Evolutionary conservation across 2,888 invertebrate species (phyloP), one percentile per base, ranked within the genome.

Genomic region (Dysmachus trigonus): DNA sequence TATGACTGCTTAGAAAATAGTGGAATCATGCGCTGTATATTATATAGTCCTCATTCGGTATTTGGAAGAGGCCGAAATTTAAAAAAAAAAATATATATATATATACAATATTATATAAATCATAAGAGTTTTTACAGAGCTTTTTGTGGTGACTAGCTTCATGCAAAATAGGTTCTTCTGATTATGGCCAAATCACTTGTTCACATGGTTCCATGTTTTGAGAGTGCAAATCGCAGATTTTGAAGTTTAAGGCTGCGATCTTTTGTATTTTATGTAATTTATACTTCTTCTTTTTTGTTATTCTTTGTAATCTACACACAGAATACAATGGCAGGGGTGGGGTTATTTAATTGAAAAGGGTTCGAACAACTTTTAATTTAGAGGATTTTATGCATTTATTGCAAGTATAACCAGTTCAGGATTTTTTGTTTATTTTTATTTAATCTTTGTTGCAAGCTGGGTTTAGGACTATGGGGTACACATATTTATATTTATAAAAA

Each of bases 141-240:
- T 33, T 81, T 76, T 62, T 87, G 88, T 87, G 87, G 87, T 89
- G 81, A 86, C 51, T 53, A 74, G 88, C 87, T 74, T 87, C 95
- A 96, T 96, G 96, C 96, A 95, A 96, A 96, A 95, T 95, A 95
- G 95, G 94, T 51, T 94, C n/a, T 94, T 31, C n/a, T 47, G 47
- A 94, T 77, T 22, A 33, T 77, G 85, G 85, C 41, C 76, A 47
- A 85, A 53, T 53, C 74, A 85, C 91, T 90, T 87, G 95, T 94
- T 95, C 95, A 95, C 95, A 95, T 95, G 95, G 95, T 95, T 94
- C 94, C 95, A 94, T 77, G 82, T 85, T 62, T 62, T 87, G 73
- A 76, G 53, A 35, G 51, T 73, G 15, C 31, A 8, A 15, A 31
- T 51, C 41, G 77, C 41, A 35, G 15, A 10, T 77, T 30, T 18